Evolutionary conservation across 2,888 invertebrate species (phyloP), one percentile per base, ranked within the genome.

Genomic region (Cheilosia pagana): DNA sequence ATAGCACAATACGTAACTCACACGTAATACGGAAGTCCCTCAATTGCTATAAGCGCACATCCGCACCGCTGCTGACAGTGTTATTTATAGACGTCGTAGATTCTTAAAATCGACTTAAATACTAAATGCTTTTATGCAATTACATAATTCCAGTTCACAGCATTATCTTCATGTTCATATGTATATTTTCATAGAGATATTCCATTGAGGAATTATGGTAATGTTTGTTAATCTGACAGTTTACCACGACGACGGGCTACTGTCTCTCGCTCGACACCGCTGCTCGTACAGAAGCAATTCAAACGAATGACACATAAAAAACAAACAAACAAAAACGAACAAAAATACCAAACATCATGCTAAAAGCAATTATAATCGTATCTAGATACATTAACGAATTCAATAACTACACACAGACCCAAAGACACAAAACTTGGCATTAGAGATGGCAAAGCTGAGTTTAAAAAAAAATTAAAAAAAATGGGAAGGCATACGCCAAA

Each of bases 331-430:
- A 35, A 21, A 23, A 28, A 53, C 43, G 12, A 23, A 50, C 2
- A 10, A 28, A 6, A n/a, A 60, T 23, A 53, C 16, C 63, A 53
- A 23, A 50, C 21, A 25, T 55, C 53, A 53, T 41, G 70, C 55
- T 71, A 48, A 72, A 79, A 79, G 79, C 79, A 79, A 79, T 79
- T 71, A 79, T 67, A 63, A 79, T 72, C 72, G 41, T 79, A 79
- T 79, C 79, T 72, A 59, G 72, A 79, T 79, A 79, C 79, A 79
- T 79, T 79, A 79, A 65, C 59, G 72, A 72, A 79, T 79, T 79
- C 72, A 79, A 79, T 79, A 65, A 79, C 79, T 59, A 60, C 50
- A 59, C 8, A 8, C 52, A 60, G 45, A 60, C 50, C 65, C 50
- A 59, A 0, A 3, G 8, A 2, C 35, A 35, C 48, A 78, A 65